Evolutionary conservation across 2,113 vertebrate genomes (phyloP), one percentile per base, ranked within the genome.

Genomic region (Nibea albiflora): DNA sequence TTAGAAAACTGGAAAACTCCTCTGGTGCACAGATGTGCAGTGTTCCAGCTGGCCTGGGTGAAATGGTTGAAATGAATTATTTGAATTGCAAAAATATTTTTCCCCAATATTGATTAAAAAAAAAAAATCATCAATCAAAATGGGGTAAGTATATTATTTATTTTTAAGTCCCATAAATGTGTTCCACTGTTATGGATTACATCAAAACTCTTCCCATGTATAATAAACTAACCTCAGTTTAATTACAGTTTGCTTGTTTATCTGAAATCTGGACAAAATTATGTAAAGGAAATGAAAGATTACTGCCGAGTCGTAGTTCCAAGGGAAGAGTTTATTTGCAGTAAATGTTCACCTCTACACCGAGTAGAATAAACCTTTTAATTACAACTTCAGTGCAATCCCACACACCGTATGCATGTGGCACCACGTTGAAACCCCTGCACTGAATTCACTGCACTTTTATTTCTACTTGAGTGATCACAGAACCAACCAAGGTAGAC

Each of bases 381-480:
- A 24, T 17, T 46, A 49, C 11, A 28, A 53, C 72, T 17, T 68
- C 11, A 56, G 35, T 62, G 22, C 22, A 19, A 12, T n/a, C 10
- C 24, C 61, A 47, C 24, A 20, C 11, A 16, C 15, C 49, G 5
- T 28, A 0, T 56, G 66, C 35, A 47, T 42, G 22, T 11, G 54
- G 64, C 10, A 3, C 4, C 65, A 28, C 1, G 17, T 11, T 42
- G 39, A 75, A 83, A 20, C 17, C n/a, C 15, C 65, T 26, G 47
- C 65, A n/a, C 14, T 60, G 62, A 58, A 46, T 47, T 53, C 6
- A 66, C 81, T 35, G 22, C 22, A 75, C 61, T 60, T 54, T 58
- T 8, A 68, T 78, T 81, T 83, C 35, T 58, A 20, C 64, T 49
- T 54, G 79, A 83, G 14, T 6, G 61, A 76, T 84, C 71, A 76